A percentile compares a stretch with the other conserved stretches of the same genome.
Evolutionary conservation across 2,888 invertebrate genomes (phyloP).

Genomic region (Fabriciana adippe): DNA sequence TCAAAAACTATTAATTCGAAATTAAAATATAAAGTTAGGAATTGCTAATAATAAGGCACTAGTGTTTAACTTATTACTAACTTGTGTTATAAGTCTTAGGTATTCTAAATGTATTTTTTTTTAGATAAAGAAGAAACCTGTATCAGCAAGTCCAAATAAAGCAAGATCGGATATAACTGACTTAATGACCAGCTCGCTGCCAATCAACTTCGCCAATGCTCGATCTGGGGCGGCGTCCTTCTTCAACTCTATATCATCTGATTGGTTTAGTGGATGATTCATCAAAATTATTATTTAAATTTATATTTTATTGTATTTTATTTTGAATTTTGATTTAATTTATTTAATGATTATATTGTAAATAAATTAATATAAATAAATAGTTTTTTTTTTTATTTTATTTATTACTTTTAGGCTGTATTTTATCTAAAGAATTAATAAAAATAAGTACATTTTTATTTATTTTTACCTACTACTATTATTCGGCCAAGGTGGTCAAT

Average conservation of each 20-base stretch:
- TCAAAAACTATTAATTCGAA: not conserved
- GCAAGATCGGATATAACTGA: constrained; percentile 65
- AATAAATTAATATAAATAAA: too few species aligned
- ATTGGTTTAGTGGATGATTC: constrained; percentile 86
- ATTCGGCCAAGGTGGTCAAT: too few species aligned
- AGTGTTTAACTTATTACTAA: not conserved
- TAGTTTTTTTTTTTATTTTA: too few species aligned
- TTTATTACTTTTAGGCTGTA: too few species aligned
- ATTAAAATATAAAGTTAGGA: not conserved
- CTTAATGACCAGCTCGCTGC: constrained; percentile 67
- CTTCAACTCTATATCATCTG: constrained; percentile 91
- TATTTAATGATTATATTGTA: too few species aligned
- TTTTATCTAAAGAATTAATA: too few species aligned
- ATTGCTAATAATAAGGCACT: not conserved
- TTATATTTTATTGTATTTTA: too few species aligned
- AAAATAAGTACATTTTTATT: too few species aligned
- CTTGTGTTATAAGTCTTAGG: not conserved
- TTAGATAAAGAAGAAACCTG: constrained; percentile 76
- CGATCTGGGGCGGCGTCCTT: constrained; percentile 90
- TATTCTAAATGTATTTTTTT: constrained; percentile 19
- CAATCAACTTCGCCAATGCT: constrained; percentile 79
- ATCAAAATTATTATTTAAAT: too few species aligned
- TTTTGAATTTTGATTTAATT: too few species aligned
- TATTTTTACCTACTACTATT: too few species aligned
- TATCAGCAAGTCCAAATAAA: constrained; percentile 63